These are phyloP conservation scores for Dermatophagoides farinae DNA, from an alignment of 1,140 invertebrate genomes.

Conservation along the genomic window DNA sequence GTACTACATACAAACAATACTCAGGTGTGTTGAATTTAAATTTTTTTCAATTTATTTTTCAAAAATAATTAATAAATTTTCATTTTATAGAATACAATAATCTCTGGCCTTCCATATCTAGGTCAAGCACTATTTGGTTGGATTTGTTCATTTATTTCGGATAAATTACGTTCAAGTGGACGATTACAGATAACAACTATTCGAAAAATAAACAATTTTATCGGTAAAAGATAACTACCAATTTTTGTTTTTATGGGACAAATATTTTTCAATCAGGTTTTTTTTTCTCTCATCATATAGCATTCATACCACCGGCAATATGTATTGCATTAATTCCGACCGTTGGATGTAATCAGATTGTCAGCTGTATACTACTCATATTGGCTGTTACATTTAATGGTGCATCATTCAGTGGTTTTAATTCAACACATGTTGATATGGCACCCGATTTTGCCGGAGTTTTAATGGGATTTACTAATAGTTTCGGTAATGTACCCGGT, in stretches of 20 bases:
- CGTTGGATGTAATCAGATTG: conserved; percentile 37
- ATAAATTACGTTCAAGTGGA: conserved; percentile 24
- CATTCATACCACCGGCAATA: conserved; percentile 38
- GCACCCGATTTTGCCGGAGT: conserved; percentile 18
- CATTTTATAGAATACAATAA: conserved; percentile 32
- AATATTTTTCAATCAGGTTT: no score
- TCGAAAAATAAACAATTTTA: conserved; percentile 18
- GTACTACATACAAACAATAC: conserved; percentile 70
- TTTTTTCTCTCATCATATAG: conserved; percentile 11
- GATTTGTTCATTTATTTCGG: conserved; percentile 30
- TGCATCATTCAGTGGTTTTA: conserved; percentile 9
- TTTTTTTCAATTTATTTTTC: no score
- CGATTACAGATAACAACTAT: conserved; percentile 12
- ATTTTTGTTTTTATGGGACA: conserved; percentile 1
- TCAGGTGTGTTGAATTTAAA: conserved; percentile 35
- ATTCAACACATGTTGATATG: conserved; percentile 18
- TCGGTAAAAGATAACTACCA: conserved; percentile 14
- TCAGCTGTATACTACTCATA: conserved; percentile 10
- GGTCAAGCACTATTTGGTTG: conserved; percentile 31
- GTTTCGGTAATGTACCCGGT: conserved; percentile 22
- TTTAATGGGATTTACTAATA: conserved; percentile 24
- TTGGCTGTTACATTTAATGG: conserved; percentile 19
- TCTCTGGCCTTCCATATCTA: conserved; percentile 36
- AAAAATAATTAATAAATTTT: not conserved
- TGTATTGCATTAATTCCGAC: conserved; percentile 47